Evolutionary conservation across 2,113 vertebrate species (phyloP).

Genomic region (Castor canadensis): DNA sequence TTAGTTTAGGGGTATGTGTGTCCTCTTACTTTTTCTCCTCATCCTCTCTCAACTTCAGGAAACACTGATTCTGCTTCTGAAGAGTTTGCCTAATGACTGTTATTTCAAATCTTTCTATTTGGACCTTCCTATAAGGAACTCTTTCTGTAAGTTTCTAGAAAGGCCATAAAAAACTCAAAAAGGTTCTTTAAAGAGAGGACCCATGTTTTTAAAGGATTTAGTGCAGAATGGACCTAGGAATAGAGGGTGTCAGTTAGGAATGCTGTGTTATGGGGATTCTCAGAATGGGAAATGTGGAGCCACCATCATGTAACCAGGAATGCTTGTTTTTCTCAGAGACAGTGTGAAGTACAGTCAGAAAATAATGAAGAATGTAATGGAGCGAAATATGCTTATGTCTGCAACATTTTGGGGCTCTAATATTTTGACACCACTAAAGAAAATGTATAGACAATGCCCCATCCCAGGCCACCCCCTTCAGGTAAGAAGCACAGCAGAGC

Average conservation of each 20-base stretch:
- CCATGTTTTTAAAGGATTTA: background rate
- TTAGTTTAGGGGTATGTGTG: no score
- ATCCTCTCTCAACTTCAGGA: conserved; percentile 46
- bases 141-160: conserved; percentile 68
- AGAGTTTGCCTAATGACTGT: conserved; percentile 91
- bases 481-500: conserved; percentile 76
- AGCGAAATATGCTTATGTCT: conserved; percentile 74
- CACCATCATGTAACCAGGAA: fast-evolving
- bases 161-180: background rate
- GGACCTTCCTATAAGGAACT: conserved; percentile 82
- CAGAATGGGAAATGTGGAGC: fast-evolving
- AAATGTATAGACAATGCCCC: background rate
- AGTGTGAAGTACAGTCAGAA: conserved; percentile 88
- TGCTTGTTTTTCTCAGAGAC: conserved; percentile 77
- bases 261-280: no score
- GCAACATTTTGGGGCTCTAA: conserved; percentile 89
- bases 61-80: conserved; percentile 76
- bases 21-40: background rate
- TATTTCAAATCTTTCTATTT: conserved; percentile 92
- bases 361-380: conserved; percentile 85
- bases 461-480: conserved; percentile 21
- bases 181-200: background rate
- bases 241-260: no score
- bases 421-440: conserved; percentile 77
- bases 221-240: background rate